Base-by-base conservation (phyloP, 1,140 invertebrate genomes). In the Paralvinella palmiformis region DNA sequence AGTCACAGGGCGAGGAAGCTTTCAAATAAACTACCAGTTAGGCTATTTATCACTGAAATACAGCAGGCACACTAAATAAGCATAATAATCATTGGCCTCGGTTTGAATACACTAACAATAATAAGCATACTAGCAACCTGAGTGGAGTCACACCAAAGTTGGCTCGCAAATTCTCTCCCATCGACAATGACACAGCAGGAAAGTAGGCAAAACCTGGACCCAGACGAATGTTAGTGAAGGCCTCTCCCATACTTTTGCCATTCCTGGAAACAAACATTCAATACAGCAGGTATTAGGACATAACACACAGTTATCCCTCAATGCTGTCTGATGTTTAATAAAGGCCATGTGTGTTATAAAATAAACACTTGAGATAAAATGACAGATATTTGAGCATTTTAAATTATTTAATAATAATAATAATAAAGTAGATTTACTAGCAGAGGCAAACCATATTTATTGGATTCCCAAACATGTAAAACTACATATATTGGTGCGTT, bases 61-160 rank as follows among this genome's bases (percentile, higher is more conserved):
- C n/a, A n/a, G n/a, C n/a, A n/a, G n/a, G n/a, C n/a, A n/a, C n/a
- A n/a, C n/a, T n/a, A n/a, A n/a, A n/a, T n/a, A n/a, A n/a, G n/a
- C n/a, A n/a, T n/a, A n/a, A n/a, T n/a, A n/a, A n/a, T n/a, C n/a
- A n/a, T n/a, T n/a, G n/a, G n/a, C n/a, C n/a, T n/a, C n/a, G n/a
- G n/a, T n/a, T n/a, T n/a, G n/a, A n/a, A n/a, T n/a, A n/a, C n/a
- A n/a, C n/a, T n/a, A n/a, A n/a, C n/a, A n/a, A n/a, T n/a, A n/a
- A n/a, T n/a, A n/a, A n/a, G n/a, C n/a, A n/a, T n/a, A n/a, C n/a
- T n/a, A n/a, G n/a, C n/a, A 10, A 78, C 67, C 70, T 69, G 7
- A 90, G 81, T 0, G 88, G 88, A 4, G 84, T 85, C 20, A 84
- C 84, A 52, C 91, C 91, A 75, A 92, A 93, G 74, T 92, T 92